Evolutionary conservation across 2,797 vertebrate species (phyloP), one percentile per base, ranked within the genome.

Genomic region (Pangasius mekongensis): DNA sequence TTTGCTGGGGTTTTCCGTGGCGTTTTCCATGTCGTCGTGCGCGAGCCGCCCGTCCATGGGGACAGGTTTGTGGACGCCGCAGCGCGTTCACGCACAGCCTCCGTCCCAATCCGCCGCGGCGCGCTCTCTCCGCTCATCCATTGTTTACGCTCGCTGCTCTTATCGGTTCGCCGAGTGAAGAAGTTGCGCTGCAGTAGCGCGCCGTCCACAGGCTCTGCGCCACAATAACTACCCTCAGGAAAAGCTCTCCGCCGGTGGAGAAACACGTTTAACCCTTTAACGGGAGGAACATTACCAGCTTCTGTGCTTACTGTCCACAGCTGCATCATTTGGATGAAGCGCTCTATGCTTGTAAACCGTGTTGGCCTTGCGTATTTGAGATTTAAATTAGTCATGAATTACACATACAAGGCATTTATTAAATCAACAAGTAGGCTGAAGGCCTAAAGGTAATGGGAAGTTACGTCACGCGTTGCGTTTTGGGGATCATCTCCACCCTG

Each of bases 1-100:
- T 92, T 96, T 96, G 94, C 96, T 98, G 3, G 98, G 98, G 95
- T 97, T 97, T 94, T 98, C 98, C 13, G 94, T 89, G 10, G 97
- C 96, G 94, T 94, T 94, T 90, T 98, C 97, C 98, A 98, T 98
- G 88, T 93, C 94, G 86, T 86, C 89, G 89, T 93, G 94, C 87
- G 92, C 92, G 92, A 92, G 91, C 47, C 86, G 93, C 91, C 93
- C 93, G 91, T 95, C 94, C 95, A 95, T 95, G 89, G 83, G 91
- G 88, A 78, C 66, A 30, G 30, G 54, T 39, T 67, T 69, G 64
- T 78, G 52, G 86, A 36, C 86, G 86, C 77, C 64, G 66, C 85
- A 67, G 85, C 85, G 58, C 85, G 58, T 27, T 89, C 84, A 88
- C 67, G 74, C 88, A 52, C 54, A 90, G 83, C 92, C 91, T 90